Evolutionary conservation across 2,113 vertebrate genomes (phyloP).

Genomic region (Saccopteryx bilineata): DNA sequence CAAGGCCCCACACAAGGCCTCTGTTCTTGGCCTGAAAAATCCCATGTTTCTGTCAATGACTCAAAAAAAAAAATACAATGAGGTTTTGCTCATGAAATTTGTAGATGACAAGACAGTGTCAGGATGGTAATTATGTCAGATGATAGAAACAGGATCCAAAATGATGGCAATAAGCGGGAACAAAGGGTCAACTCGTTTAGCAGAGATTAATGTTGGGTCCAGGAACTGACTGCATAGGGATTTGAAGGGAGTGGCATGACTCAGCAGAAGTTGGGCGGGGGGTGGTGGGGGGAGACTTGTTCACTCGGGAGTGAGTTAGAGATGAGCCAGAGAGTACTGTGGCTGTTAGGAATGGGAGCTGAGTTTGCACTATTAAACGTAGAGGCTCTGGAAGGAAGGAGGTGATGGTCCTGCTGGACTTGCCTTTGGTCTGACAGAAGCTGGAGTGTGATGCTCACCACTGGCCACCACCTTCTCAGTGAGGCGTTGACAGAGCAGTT

Average conservation of each 20-base stretch:
- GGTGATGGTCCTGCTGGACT: neutral
- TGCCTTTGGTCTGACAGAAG: neutral
- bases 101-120: slow-evolving; percentile 62
- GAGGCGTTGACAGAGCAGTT: neutral
- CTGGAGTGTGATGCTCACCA: neutral
- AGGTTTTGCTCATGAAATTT: slow-evolving; percentile 29
- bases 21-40: slow-evolving; percentile 27
- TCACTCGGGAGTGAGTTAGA: neutral
- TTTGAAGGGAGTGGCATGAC: neutral
- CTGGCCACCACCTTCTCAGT: neutral
- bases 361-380: neutral
- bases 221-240: neutral
- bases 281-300: neutral
- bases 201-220: neutral
- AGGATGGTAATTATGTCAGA: slow-evolving; percentile 42
- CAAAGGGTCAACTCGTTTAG: slow-evolving; percentile 61
- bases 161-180: slow-evolving; percentile 19
- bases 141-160: slow-evolving; percentile 55
- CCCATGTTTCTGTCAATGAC: slow-evolving; percentile 19
- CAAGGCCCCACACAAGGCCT: neutral
- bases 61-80: slow-evolving; percentile 60
- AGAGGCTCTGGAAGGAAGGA: neutral
- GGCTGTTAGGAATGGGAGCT: neutral
- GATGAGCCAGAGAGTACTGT: neutral
- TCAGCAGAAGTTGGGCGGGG: neutral